A percentile compares a stretch with the other conserved stretches of the same genome.
Evolutionary conservation across 2,797 vertebrate genomes (phyloP).

Genomic region (Phoxinus dragarum): DNA sequence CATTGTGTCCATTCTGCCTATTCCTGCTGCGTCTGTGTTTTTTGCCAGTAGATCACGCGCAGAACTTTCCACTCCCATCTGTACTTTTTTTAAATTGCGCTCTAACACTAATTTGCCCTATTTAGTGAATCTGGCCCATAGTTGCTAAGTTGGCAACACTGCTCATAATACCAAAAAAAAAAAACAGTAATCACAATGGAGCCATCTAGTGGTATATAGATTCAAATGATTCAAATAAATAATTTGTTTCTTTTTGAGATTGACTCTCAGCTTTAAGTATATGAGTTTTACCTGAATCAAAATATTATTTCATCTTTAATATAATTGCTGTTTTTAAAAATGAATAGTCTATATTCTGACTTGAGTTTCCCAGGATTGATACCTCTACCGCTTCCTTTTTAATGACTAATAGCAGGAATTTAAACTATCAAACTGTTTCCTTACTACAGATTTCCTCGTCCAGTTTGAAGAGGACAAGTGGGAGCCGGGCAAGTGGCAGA

Average conservation of each 20-base stretch:
- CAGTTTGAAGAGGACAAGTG: constrained; percentile 93
- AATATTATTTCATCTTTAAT: neutral
- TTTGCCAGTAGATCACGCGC: neutral
- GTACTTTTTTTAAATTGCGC: neutral
- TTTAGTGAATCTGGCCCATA: neutral
- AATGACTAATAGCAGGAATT: neutral
- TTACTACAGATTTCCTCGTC: constrained; percentile 85
- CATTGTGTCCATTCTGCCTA: neutral
- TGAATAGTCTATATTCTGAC: neutral
- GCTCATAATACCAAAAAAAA: neutral
- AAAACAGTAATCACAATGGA: neutral
- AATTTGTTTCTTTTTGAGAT: neutral
- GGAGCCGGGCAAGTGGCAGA: constrained; percentile 87
- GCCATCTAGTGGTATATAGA: neutral
- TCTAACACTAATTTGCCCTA: neutral
- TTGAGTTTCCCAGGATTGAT: neutral
- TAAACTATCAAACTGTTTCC: neutral
- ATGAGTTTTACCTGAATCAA: neutral
- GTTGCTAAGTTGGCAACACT: neutral
- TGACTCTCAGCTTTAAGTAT: neutral
- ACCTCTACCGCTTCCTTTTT: neutral
- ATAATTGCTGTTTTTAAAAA: neutral
- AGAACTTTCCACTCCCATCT: neutral
- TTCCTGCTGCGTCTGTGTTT: neutral
- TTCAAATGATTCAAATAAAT: neutral